Conservation (phyloP, 2,113 vertebrate genomes). For the Caretta caretta region DNA sequence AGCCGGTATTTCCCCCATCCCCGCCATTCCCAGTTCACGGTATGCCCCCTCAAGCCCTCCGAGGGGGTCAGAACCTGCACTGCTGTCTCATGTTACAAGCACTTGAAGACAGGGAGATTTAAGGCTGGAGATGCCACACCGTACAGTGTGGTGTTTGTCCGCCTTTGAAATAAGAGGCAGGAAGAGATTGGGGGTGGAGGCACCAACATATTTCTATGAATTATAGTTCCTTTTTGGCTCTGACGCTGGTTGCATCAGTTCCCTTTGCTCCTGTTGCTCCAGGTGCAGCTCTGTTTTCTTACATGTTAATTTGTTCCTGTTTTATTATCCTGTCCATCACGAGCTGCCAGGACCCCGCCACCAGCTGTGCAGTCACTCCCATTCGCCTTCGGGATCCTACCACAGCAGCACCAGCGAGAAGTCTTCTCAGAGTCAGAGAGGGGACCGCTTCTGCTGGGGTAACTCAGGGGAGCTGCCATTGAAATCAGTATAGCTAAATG, state of each 20-base stretch:
- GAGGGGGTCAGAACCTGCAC: conserved; percentile 76
- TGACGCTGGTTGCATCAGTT: conserved; percentile 62
- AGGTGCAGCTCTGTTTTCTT: conserved; percentile 85
- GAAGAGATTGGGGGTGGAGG: conserved; percentile 56
- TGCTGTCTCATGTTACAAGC: conserved; percentile 77
- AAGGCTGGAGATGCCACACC: conserved; percentile 78
- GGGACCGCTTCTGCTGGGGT: not conserved
- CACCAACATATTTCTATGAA: conserved; percentile 69
- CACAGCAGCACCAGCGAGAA: not conserved
- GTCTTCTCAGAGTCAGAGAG: not conserved
- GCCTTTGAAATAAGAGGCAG: conserved; percentile 84
- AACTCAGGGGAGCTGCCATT: not conserved
- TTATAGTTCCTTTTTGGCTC: conserved; percentile 71
- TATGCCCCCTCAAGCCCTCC: conserved; percentile 37
- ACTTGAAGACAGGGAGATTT: conserved; percentile 86
- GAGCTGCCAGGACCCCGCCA: conserved; percentile 54
- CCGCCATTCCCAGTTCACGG: not conserved
- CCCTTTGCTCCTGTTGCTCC: conserved; percentile 83
- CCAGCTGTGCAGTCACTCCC: conserved; percentile 40
- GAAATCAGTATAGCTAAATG: not conserved
- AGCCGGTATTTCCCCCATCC: not conserved
- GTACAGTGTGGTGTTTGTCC: conserved; percentile 81
- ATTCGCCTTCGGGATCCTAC: not conserved
- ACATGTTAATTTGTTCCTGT: conserved; percentile 85
- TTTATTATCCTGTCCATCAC: conserved; percentile 79